Base-by-base conservation (phyloP, 2,797 vertebrate species). In the Aldrovandia affinis region DNA sequence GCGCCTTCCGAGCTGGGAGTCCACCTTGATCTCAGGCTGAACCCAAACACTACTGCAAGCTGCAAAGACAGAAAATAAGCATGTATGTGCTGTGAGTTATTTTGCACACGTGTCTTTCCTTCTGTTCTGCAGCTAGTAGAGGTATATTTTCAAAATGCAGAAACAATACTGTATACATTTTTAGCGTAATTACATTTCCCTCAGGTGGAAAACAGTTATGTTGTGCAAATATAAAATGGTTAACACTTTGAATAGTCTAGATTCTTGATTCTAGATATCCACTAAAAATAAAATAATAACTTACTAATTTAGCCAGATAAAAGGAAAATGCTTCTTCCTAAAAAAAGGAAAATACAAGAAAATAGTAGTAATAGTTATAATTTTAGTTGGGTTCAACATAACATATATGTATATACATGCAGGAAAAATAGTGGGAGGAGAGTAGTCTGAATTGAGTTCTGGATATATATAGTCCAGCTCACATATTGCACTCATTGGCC, bases 401-500 rank as follows among this genome's bases (percentile, higher is more conserved):
- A 10, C 25, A 8, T 4, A 6, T 63, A 25, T n/a, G 7, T n/a
- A 18, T n/a, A 25, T 8, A 8, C 22, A 61, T 25, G 20, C 18
- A 59, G 0, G 6, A 59, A 6, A 59, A 22, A 59, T 1, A 59
- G 25, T 25, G 22, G 7, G 22, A 2, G 25, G n/a, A 28, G 59
- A 63, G 25, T 94, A 93, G 93, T 93, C 93, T 94, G 93, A 94
- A 86, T 83, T 83, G 81, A 82, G 81, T 83, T 83, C 90, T 91
- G 85, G 86, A 85, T 65, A 8, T n/a, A n/a, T 10, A 82, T 89
- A 8, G 88, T 88, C 86, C 93, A 91, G 89, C 93, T 93, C 92
- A 92, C 89, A 93, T 93, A 94, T 93, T 92, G 93, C 89, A 94
- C 94, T 94, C 89, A 90, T 33, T 0, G 0, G 92, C 94, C 0